phyloP scores from a whole-genome alignment of 2,797 vertebrate species.

The Pangasius macronema region DNA sequence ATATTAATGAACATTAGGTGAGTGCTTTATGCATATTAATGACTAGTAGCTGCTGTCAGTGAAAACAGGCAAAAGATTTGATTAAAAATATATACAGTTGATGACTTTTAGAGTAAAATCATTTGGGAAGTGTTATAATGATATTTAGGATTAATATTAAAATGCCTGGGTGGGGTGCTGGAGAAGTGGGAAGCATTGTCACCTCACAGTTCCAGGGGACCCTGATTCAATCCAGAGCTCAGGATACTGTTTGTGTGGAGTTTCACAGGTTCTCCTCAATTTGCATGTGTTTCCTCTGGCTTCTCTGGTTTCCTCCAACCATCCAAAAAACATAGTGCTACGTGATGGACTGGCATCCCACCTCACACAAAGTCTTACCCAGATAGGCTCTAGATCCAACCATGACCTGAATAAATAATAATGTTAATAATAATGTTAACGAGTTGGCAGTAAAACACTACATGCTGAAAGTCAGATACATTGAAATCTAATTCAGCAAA shows the following conservation, averaged over 20 bases:
- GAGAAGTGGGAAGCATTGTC: not conserved
- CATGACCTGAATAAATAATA: not conserved
- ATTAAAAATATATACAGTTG: not conserved
- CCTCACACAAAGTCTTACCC: not conserved
- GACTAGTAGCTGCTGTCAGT: not conserved
- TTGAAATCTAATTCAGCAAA: not conserved
- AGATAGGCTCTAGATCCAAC: not conserved
- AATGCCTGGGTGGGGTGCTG: not conserved
- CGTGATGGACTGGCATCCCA: not conserved
- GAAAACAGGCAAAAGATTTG: not conserved
- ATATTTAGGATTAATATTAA: not conserved
- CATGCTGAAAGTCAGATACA: not conserved
- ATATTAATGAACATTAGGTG: constrained; percentile 16
- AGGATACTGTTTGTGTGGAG: not conserved
- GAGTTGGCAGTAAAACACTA: not conserved
- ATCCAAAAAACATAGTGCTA: not conserved
- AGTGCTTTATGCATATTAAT: constrained; percentile 11
- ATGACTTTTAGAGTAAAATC: not conserved
- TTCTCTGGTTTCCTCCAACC: not conserved
- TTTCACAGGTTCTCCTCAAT: not conserved
- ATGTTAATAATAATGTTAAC: no score
- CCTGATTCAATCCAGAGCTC: not conserved
- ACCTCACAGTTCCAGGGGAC: not conserved
- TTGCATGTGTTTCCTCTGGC: not conserved
- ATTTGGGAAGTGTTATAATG: not conserved